phyloP scores from a whole-genome alignment of 2,888 invertebrate genomes.

The Drosophila merina region DNA sequence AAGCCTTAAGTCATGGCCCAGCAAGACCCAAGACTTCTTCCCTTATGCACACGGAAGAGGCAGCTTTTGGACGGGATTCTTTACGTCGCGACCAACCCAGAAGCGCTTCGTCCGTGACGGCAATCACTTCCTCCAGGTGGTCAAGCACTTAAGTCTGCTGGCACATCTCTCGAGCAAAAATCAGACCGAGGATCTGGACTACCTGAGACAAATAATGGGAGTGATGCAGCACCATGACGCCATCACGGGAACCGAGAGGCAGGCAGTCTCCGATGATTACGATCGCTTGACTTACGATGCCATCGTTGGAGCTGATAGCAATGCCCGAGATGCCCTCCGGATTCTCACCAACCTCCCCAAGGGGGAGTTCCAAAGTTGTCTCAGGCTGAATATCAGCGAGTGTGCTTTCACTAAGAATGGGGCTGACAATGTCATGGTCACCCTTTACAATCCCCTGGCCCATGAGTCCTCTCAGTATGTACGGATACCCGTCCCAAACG shows the following conservation, averaged over 20 bases:
- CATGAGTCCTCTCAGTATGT: slow-evolving; percentile 86
- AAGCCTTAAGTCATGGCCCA: slow-evolving; percentile 85
- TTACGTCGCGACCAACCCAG: slow-evolving; percentile 91
- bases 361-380: slow-evolving; percentile 80
- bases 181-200: slow-evolving; percentile 59
- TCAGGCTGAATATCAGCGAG: slow-evolving; percentile 85
- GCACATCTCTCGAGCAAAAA: slow-evolving; percentile 83
- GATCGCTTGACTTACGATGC: slow-evolving; percentile 90
- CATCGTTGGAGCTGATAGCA: slow-evolving; percentile 85
- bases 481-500: slow-evolving; percentile 86
- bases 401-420: slow-evolving; percentile 88
- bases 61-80: slow-evolving; percentile 97
- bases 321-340: slow-evolving; percentile 66
- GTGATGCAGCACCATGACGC: slow-evolving; percentile 95
- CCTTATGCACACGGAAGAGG: slow-evolving; percentile 94
- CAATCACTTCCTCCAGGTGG: slow-evolving; percentile 90
- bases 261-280: slow-evolving; percentile 95
- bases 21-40: slow-evolving; percentile 94
- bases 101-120: slow-evolving; percentile 91
- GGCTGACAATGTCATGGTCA: slow-evolving; percentile 85
- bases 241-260: slow-evolving; percentile 94
- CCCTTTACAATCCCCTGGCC: slow-evolving; percentile 92
- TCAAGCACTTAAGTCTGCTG: slow-evolving; percentile 90
- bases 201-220: slow-evolving; percentile 86
- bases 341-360: slow-evolving; percentile 64